Base-by-base conservation (phyloP, 2,888 invertebrate species). In the Crematogaster levior region DNA sequence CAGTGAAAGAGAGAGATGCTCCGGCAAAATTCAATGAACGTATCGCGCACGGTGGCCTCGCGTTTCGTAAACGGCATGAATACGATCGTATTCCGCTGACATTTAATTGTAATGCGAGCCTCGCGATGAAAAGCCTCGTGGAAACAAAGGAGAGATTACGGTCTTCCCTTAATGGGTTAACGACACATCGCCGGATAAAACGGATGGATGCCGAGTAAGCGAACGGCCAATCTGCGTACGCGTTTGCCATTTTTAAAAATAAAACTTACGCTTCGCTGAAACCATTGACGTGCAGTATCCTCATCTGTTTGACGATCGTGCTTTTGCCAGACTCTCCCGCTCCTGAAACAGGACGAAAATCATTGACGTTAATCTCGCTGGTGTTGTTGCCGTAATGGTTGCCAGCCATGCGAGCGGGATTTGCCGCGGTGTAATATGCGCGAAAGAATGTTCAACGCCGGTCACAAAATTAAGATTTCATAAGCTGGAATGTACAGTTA, bases 231-330 rank as follows among this genome's bases (percentile, higher is more conserved):
- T 48, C 63, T n/a, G 43, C 60, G 34, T n/a, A 43, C 68, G 60
- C n/a, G 43, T 30, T 24, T 21, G 12, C 61, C 53, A 12, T 43
- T 56, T 40, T 63, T 63, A 40, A 74, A 65, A 63, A 72, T 74
- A 83, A 88, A 85, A 95, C 96, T 96, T 95, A 97, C 96, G 97
- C 97, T 95, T 99, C 98, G 94, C 98, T 99, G 96, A 99, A 99
- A 91, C 99, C 99, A 96, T 99, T 98, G 91, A 99, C 99, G 96
- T 99, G 99, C 93, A 99, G 96, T 95, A 99, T 99, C 95, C 99
- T 97, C 99, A 99, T 99, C 96, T 99, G 99, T 96, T 99, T 99
- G 94, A 99, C 99, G 95, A 99, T 99, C 91, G 99, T 99, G 93
- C 99, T 99, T 96, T 99, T 99, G 93, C 99, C 99, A 84, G 99